Percentiles rank a stretch among this genome's conserved stretches.
Evolutionary conservation across 2,113 vertebrate genomes (phyloP).

Genomic region (Natator depressus): DNA sequence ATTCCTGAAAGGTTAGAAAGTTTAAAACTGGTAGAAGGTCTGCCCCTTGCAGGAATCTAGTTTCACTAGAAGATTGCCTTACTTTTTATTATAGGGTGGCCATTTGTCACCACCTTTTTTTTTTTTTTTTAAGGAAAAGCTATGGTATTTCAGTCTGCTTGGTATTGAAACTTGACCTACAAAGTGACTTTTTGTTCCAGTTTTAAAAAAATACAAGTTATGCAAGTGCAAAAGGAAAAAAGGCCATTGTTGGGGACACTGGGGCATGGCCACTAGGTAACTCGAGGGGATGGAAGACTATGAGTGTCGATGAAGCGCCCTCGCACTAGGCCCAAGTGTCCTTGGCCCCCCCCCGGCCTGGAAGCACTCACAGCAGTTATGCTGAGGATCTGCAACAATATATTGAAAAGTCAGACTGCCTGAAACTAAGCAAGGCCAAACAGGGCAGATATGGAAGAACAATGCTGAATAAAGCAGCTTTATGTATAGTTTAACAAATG

Average conservation of each 20-base stretch:
- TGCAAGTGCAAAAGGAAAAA: background rate
- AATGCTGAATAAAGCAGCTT: too few relatives aligned
- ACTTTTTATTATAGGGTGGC: background rate
- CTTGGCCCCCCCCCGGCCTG: too few relatives aligned
- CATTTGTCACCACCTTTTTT: background rate
- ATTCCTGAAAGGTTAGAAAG: constrained; percentile 25
- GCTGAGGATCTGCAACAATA: too few relatives aligned
- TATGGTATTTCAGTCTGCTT: background rate
- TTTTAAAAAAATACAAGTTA: background rate
- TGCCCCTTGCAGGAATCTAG: constrained; percentile 12
- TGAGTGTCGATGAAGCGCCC: too few relatives aligned
- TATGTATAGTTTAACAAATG: too few relatives aligned
- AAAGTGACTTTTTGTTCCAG: background rate
- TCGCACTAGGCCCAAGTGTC: too few relatives aligned
- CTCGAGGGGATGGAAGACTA: too few relatives aligned
- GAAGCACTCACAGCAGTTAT: too few relatives aligned
- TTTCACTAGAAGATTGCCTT: constrained; percentile 19
- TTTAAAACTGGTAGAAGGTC: constrained; percentile 13
- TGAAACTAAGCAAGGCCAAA: too few relatives aligned
- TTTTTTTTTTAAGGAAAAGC: background rate
- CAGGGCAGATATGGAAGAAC: too few relatives aligned
- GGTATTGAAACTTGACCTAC: background rate
- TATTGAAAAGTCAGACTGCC: too few relatives aligned
- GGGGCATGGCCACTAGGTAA: too few relatives aligned
- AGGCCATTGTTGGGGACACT: background rate